phyloP scores from a whole-genome alignment of 2,888 invertebrate species.

The Odiellus spinosus region DNA sequence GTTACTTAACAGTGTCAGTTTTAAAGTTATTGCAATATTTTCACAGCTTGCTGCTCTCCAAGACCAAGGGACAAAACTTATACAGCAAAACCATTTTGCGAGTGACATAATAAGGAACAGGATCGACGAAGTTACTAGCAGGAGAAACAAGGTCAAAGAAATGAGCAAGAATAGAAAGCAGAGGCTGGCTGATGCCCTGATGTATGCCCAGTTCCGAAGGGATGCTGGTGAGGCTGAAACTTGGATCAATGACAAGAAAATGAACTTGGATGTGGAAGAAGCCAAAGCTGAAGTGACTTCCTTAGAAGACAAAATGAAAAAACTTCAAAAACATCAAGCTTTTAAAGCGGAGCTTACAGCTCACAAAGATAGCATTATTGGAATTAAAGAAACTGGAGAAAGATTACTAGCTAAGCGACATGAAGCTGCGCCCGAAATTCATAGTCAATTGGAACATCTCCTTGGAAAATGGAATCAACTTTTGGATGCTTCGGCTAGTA shows the following conservation, averaged over 20 bases:
- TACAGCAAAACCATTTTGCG: constrained; percentile 82
- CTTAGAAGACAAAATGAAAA: constrained; percentile 87
- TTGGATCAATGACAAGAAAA: constrained; percentile 83
- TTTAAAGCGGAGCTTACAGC: constrained; percentile 82
- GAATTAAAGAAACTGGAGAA: constrained; percentile 51
- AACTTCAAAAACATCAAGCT: constrained; percentile 83
- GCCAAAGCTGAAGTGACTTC: constrained; percentile 55
- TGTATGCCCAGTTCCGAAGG: constrained; percentile 76
- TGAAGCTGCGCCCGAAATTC: constrained; percentile 50
- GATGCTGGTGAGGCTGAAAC: constrained; percentile 78
- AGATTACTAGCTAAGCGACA: constrained; percentile 52
- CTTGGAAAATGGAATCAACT: constrained; percentile 58
- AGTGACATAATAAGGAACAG: constrained; percentile 53
- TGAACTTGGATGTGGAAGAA: constrained; percentile 63
- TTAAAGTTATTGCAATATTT: no score
- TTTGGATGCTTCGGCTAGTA: constrained; percentile 48
- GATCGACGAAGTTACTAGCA: constrained; percentile 45
- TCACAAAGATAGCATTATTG: constrained; percentile 66
- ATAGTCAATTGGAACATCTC: constrained; percentile 49
- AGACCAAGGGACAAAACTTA: constrained; percentile 67
- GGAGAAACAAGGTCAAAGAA: constrained; percentile 48
- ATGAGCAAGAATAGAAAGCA: constrained; percentile 48
- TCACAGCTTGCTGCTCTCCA: constrained; percentile 48
- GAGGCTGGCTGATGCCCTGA: constrained; percentile 55
- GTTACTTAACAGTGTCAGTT: no score